Percentiles rank a stretch among this genome's conserved stretches.
phyloP scores from a whole-genome alignment of 2,888 invertebrate genomes.

The Xestobium rufovillosum region DNA sequence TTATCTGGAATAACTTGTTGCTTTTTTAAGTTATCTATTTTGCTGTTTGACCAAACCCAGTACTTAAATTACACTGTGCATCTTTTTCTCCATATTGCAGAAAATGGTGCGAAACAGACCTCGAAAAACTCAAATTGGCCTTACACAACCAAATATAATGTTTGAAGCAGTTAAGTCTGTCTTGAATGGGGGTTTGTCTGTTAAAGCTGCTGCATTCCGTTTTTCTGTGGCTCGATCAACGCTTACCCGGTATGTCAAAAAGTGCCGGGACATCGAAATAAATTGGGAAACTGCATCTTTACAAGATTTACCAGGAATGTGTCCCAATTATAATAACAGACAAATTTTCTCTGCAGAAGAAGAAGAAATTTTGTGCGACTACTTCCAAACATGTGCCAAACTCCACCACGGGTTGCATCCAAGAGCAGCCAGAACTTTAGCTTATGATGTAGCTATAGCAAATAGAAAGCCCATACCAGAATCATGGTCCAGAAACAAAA shows the following conservation, averaged over 20 bases:
- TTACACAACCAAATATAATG: too few species aligned
- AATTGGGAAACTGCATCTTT: conserved; percentile 8
- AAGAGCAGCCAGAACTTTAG: conserved; percentile 7
- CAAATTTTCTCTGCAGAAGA: conserved; percentile 1
- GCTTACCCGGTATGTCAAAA: conserved; percentile 6
- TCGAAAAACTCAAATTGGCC: too few species aligned
- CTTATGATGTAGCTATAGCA: conserved; percentile 6
- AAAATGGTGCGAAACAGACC: too few species aligned
- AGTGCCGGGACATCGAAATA: conserved; percentile 8
- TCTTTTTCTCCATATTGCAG: too few species aligned
- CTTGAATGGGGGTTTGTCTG: too few species aligned
- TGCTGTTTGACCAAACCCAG: too few species aligned
- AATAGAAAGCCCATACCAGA: conserved; percentile 1
- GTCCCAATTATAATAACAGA: conserved; percentile 1
- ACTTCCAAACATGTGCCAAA: conserved; percentile 5
- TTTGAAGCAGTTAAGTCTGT: too few species aligned
- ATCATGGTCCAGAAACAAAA: conserved; percentile 3
- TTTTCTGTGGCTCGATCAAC: too few species aligned
- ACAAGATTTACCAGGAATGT: conserved; percentile 6
- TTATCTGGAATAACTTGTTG: too few species aligned
- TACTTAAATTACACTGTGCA: too few species aligned
- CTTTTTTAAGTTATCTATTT: too few species aligned
- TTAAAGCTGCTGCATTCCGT: too few species aligned
- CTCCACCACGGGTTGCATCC: conserved; percentile 3
- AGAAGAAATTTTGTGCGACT: conserved; percentile 4